Evolutionary conservation across 2,888 invertebrate species (phyloP).

Genomic region (Sinohyriopsis cumingii): DNA sequence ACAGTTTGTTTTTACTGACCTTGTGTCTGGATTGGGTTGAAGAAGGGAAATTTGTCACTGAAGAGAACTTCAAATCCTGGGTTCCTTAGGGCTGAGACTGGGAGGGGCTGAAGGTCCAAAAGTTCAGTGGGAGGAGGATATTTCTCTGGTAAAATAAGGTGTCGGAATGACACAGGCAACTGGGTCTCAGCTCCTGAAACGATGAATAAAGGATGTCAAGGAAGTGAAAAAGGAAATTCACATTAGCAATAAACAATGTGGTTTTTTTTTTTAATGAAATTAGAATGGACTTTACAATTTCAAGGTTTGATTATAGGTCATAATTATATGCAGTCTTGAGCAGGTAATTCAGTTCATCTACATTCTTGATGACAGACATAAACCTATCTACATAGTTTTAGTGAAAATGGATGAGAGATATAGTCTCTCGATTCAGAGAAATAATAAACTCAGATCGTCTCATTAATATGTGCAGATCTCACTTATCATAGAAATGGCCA

Average conservation of each 20-base stretch:
- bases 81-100: conserved; percentile 90
- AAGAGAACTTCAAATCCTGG: conserved; percentile 89
- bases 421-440: too few relatives aligned
- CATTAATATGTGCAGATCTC: too few relatives aligned
- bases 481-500: too few relatives aligned
- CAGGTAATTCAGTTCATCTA: too few relatives aligned
- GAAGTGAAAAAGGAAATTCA: too few relatives aligned
- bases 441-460: too few relatives aligned
- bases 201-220: not conserved
- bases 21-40: conserved; percentile 99
- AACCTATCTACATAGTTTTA: not conserved
- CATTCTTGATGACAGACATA: not conserved
- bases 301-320: too few relatives aligned
- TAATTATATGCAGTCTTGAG: too few relatives aligned
- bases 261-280: too few relatives aligned
- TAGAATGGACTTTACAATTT: too few relatives aligned
- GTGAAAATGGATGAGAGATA: not conserved
- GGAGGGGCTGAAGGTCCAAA: conserved; percentile 95
- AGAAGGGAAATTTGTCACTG: conserved; percentile 88
- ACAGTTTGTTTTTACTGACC: conserved; percentile 56
- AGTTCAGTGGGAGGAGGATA: conserved; percentile 98
- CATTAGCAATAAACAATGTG: too few relatives aligned
- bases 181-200: conserved; percentile 89
- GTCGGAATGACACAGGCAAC: conserved; percentile 96
- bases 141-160: conserved; percentile 97